Conservation (phyloP, 2,797 vertebrate genomes). For the Tachyglossus aculeatus region DNA sequence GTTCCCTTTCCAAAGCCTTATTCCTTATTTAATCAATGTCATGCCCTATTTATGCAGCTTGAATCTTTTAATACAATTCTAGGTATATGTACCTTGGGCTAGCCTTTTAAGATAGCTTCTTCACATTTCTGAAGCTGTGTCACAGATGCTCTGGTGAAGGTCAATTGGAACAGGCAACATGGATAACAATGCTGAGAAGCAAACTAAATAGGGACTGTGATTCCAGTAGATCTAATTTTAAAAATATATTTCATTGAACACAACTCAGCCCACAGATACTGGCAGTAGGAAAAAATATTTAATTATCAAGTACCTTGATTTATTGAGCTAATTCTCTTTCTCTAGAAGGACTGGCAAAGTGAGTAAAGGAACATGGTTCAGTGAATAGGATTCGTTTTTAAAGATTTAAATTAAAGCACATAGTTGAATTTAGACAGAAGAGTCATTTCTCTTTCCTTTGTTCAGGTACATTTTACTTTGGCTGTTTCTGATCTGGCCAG, state of each 20-base stretch:
- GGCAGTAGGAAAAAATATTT: conserved; percentile 15
- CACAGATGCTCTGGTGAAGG: neutral
- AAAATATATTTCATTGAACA: conserved; percentile 3
- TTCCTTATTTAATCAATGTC: neutral
- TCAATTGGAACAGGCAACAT: neutral
- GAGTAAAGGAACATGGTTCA: neutral
- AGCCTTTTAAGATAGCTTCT: neutral
- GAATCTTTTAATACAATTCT: neutral
- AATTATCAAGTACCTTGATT: neutral
- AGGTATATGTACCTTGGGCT: conserved; percentile 15
- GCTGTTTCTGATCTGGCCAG: neutral
- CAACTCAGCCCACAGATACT: neutral
- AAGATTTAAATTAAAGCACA: neutral
- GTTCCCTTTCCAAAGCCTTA: neutral
- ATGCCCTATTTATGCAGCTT: neutral
- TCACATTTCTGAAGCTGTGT: neutral
- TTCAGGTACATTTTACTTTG: neutral
- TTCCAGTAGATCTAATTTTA: neutral
- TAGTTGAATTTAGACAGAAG: neutral
- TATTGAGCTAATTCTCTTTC: neutral
- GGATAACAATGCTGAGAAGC: conserved; percentile 9
- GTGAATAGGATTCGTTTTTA: neutral
- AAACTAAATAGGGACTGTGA: neutral
- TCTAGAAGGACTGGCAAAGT: conserved; percentile 21
- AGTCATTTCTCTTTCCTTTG: neutral